Evolutionary conservation across 1,140 invertebrate species (phyloP).

Genomic region (silkworm (Bombyx mori)): ASM3026992v2 NC_085110.1:5461001-5461500

Average conservation of each 20-base stretch:
- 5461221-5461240: conserved; percentile 72
- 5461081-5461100: conserved; percentile 65
- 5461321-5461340: conserved; percentile 55
- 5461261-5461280: conserved; percentile 71
- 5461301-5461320: conserved; percentile 68
- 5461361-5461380: conserved; percentile 50
- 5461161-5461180: conserved; percentile 72
- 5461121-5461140: conserved; percentile 70
- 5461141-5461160: conserved; percentile 60
- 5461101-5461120: conserved; percentile 69
- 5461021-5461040: conserved; percentile 69
- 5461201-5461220: conserved; percentile 69
- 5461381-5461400: conserved; percentile 55
- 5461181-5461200: conserved; percentile 69
- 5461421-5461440: conserved; percentile 26
- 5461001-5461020: conserved; percentile 41
- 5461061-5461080: conserved; percentile 59
- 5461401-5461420: conserved; percentile 50
- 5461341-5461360: conserved; percentile 64
- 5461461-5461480: background rate
- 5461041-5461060: conserved; percentile 63
- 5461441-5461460: background rate
- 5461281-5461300: conserved; percentile 66
- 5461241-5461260: conserved; percentile 72
- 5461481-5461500: conserved; percentile 2